phyloP scores from a whole-genome alignment of 2,888 invertebrate species.

The Hydriomena furcata region DNA sequence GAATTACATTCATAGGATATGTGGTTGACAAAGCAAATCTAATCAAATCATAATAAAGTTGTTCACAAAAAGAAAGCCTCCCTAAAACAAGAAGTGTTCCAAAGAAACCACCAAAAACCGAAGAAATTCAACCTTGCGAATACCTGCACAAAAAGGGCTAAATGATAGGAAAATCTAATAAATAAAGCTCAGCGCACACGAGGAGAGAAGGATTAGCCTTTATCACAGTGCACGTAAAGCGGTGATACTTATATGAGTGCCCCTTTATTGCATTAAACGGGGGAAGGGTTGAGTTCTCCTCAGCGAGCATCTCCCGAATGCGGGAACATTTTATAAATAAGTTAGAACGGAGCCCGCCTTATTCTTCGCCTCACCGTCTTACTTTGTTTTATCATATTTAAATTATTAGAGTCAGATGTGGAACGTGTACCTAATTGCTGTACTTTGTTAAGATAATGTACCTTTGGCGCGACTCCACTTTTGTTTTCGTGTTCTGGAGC shows the following conservation, averaged over 20 bases:
- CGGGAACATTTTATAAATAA: conserved; percentile 81
- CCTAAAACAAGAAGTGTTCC: too few species aligned
- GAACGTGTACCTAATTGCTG: conserved; percentile 84
- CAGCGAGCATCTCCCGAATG: conserved; percentile 52
- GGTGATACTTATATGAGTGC: conserved; percentile 81
- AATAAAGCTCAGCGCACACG: conserved; percentile 64
- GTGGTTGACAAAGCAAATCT: too few species aligned
- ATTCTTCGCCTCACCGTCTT: conserved; percentile 73
- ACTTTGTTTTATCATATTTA: conserved; percentile 84
- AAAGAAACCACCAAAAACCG: background rate
- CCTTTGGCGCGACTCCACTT: conserved; percentile 82
- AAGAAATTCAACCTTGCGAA: background rate
- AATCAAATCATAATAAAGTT: too few species aligned
- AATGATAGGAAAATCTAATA: conserved; percentile 63
- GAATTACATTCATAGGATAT: too few species aligned
- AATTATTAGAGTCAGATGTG: conserved; percentile 83
- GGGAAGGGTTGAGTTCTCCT: conserved; percentile 67
- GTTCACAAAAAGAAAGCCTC: too few species aligned
- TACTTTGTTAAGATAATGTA: conserved; percentile 84
- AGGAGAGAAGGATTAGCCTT: conserved; percentile 74
- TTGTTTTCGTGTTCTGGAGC: conserved; percentile 80
- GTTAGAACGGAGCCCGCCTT: conserved; percentile 73
- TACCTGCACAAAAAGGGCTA: conserved; percentile 27
- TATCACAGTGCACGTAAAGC: conserved; percentile 74
- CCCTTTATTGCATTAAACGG: conserved; percentile 81